These are phyloP conservation scores for Boulengeromyrus knoepffleri DNA, from an alignment of 2,113 vertebrate species.

Conservation along the genomic window DNA sequence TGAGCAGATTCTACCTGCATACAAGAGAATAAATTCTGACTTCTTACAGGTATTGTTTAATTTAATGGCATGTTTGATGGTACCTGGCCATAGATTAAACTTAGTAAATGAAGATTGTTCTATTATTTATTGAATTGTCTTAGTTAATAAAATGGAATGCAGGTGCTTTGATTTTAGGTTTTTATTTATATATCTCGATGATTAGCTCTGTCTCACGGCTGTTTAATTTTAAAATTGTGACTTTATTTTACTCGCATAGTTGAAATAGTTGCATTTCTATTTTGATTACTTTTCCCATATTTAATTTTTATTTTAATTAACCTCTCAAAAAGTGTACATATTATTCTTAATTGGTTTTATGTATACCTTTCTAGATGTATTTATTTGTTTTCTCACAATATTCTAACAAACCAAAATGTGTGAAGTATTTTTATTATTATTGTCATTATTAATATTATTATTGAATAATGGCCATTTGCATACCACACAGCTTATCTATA, in stretches of 20 bases:
- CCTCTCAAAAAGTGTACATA: constrained; percentile 47
- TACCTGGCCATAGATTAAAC: constrained; percentile 54
- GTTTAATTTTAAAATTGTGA: constrained; percentile 48
- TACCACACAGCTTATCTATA: background rate
- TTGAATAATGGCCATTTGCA: background rate
- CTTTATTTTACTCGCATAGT: constrained; percentile 32
- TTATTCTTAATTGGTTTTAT: constrained; percentile 49
- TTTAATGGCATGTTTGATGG: constrained; percentile 43
- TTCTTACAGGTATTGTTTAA: constrained; percentile 47
- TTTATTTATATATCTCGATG: constrained; percentile 58
- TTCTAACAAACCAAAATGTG: constrained; percentile 13
- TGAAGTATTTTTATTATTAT: background rate
- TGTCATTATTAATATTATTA: constrained; percentile 1
- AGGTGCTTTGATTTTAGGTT: constrained; percentile 48
- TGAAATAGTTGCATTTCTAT: constrained; percentile 16
- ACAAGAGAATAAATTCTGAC: constrained; percentile 47
- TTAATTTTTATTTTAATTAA: constrained; percentile 21
- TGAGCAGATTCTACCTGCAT: constrained; percentile 41
- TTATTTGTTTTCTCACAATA: constrained; percentile 51
- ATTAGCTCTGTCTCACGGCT: constrained; percentile 46
- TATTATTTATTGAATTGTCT: constrained; percentile 54
- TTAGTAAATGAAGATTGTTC: constrained; percentile 64
- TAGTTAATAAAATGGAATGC: constrained; percentile 31
- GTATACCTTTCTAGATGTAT: constrained; percentile 47
- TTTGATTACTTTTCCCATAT: constrained; percentile 10